A percentile compares a stretch with the other conserved stretches of the same genome.
phyloP scores from a whole-genome alignment of 2,797 vertebrate genomes.

The Leucoraja ocellata region DNA sequence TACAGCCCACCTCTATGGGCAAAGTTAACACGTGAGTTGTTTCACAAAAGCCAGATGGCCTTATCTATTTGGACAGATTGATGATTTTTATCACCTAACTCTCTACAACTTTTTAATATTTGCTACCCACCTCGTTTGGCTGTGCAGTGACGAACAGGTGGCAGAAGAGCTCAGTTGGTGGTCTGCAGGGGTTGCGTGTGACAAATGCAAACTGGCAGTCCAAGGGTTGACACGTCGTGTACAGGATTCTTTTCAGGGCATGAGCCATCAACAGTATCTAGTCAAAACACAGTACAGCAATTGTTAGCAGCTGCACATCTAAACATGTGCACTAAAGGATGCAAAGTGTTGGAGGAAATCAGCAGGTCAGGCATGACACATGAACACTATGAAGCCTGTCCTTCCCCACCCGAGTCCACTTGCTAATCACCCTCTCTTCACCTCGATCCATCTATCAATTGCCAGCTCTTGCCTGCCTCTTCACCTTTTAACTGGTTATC shows the following conservation, averaged over 20 bases:
- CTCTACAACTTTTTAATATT: not conserved
- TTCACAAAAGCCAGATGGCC: not conserved
- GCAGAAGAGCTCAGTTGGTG: conserved; percentile 72
- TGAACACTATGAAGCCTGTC: too few relatives aligned
- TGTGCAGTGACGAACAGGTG: conserved; percentile 81
- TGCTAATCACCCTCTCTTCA: too few relatives aligned
- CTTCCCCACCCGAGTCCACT: too few relatives aligned
- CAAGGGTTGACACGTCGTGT: conserved; percentile 65
- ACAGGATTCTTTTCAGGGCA: conserved; percentile 73
- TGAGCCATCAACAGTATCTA: conserved; percentile 92
- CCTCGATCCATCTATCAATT: too few relatives aligned
- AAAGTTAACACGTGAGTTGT: not conserved
- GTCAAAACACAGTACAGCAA: not conserved
- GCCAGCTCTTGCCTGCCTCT: too few relatives aligned
- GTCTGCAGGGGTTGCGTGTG: conserved; percentile 75
- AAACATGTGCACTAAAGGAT: not conserved
- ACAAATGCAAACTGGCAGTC: conserved; percentile 83
- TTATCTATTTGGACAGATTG: not conserved
- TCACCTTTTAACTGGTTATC: too few relatives aligned
- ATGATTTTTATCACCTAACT: conserved; percentile 17
- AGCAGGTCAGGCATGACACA: too few relatives aligned
- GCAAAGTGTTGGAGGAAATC: too few relatives aligned
- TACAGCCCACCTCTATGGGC: too few relatives aligned
- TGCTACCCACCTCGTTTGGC: conserved; percentile 64
- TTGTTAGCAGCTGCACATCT: not conserved